These are phyloP conservation scores for Polymixis lichenea DNA, from an alignment of 2,888 invertebrate species.

Conservation along the genomic window DNA sequence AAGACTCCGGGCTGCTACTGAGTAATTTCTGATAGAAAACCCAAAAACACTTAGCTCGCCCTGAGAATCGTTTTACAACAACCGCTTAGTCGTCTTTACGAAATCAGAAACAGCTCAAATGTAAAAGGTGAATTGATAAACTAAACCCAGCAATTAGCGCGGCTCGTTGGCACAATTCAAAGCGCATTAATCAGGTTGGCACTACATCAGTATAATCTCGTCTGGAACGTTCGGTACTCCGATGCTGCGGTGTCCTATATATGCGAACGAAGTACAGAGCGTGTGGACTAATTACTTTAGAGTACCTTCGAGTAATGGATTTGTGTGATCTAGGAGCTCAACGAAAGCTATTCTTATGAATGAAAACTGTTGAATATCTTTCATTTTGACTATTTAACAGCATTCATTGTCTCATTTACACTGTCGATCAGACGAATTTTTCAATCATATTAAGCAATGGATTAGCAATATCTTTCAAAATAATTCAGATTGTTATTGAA, in stretches of 20 bases:
- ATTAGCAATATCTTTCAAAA: neutral
- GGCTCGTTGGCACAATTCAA: conserved; percentile 49
- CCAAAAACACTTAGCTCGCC: no score
- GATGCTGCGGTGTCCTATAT: conserved; percentile 27
- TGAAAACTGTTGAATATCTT: neutral
- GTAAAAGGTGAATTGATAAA: conserved; percentile 28
- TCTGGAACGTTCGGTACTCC: conserved; percentile 38
- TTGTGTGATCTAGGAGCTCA: conserved; percentile 11
- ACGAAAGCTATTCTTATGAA: neutral
- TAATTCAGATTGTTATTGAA: no score
- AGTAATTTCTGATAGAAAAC: no score
- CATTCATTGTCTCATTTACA: neutral
- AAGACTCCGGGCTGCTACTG: no score
- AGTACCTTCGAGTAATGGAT: conserved; percentile 21
- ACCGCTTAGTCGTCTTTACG: neutral
- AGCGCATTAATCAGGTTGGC: conserved; percentile 49
- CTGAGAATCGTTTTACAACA: neutral
- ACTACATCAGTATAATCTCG: conserved; percentile 60
- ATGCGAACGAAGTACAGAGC: conserved; percentile 13
- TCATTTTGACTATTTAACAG: neutral
- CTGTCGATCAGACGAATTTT: neutral
- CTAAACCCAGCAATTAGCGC: conserved; percentile 37
- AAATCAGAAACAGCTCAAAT: conserved; percentile 20
- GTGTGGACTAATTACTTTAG: conserved; percentile 32
- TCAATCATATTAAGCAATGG: neutral